Conservation (phyloP, 2,888 invertebrate species). For the Mycalesis mineus region DNA sequence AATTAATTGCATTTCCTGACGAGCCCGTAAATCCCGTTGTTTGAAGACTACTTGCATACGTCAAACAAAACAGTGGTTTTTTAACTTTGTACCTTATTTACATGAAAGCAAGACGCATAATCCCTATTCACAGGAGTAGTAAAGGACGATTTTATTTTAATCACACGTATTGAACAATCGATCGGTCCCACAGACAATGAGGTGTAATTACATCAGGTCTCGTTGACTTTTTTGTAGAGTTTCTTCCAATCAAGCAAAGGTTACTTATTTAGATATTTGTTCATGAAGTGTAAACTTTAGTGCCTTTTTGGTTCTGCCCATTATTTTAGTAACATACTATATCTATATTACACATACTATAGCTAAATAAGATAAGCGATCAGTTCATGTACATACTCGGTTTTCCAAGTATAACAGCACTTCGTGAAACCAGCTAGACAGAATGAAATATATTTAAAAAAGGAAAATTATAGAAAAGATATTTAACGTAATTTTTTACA, state of each 20-base stretch:
- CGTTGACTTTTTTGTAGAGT: conserved; percentile 35
- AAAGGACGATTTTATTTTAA: conserved; percentile 53
- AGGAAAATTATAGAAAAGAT: too few relatives aligned
- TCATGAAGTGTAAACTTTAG: too few relatives aligned
- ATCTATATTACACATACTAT: too few relatives aligned
- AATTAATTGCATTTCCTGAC: conserved; percentile 46
- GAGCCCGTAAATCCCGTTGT: conserved; percentile 30
- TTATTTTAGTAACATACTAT: too few relatives aligned
- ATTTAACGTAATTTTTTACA: too few relatives aligned
- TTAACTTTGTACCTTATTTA: neutral
- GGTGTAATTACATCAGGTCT: conserved; percentile 53
- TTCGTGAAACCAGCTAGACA: too few relatives aligned
- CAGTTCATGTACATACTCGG: too few relatives aligned
- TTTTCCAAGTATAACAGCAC: too few relatives aligned
- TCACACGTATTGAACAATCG: conserved; percentile 54
- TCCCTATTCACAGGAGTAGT: neutral
- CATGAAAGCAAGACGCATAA: neutral
- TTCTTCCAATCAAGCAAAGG: neutral
- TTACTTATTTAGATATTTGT: too few relatives aligned
- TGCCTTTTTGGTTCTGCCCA: too few relatives aligned
- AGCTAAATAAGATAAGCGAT: too few relatives aligned
- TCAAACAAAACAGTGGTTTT: neutral
- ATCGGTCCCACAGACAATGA: conserved; percentile 51
- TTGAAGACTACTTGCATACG: conserved; percentile 22
- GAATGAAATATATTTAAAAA: too few relatives aligned